Evolutionary conservation across 2,888 invertebrate genomes (phyloP), one percentile per base, ranked within the genome.

Genomic region (Trissolcus japonicus): DNA sequence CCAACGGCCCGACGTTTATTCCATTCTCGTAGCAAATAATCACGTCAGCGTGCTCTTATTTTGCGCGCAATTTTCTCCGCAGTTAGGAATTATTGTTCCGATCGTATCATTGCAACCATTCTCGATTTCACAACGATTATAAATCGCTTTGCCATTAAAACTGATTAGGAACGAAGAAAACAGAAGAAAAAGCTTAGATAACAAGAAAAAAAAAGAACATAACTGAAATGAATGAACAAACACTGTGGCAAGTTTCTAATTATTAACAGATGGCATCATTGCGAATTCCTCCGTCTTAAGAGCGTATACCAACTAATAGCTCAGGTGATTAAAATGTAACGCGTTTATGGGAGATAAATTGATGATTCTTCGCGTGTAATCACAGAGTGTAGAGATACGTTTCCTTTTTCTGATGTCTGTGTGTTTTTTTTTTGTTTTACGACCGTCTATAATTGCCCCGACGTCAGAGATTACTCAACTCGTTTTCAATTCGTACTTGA

Each of bases 311-410:
- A 51, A 59, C 53, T 65, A 65, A 60, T 60, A 72, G 43, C 2
- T 43, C 50, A 14, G 57, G 53, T 59, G 65, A 72, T 72, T 63
- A 72, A 71, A 71, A 63, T 51, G 71, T 63, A 71, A 59, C 72
- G 48, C 35, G 46, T 54, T 59, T 72, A 65, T 53, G 59, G 21
- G 40, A 62, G 62, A 29, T 35, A 35, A 35, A 35, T 35, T 35
- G 11, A 35, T 35, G 35, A 35, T 35, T 35, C 35, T 46, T 6
- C 62, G n/a, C 60, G 17, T 62, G 43, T 50, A 43, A 61, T 48
- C 50, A 61, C 56, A 55, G 60, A 25, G 55, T 40, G 21, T 54
- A 14, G 14, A 46, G 40, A 17, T 2, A 29, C 55, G 21, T 40
- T 60, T 35, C 43, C 46, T 19, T 48, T 68, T 59, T 68, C 35